A percentile compares a stretch with the other conserved stretches of the same genome.
Evolutionary conservation across 2,888 invertebrate genomes (phyloP).

Genomic region (Orthosia gracilis): DNA sequence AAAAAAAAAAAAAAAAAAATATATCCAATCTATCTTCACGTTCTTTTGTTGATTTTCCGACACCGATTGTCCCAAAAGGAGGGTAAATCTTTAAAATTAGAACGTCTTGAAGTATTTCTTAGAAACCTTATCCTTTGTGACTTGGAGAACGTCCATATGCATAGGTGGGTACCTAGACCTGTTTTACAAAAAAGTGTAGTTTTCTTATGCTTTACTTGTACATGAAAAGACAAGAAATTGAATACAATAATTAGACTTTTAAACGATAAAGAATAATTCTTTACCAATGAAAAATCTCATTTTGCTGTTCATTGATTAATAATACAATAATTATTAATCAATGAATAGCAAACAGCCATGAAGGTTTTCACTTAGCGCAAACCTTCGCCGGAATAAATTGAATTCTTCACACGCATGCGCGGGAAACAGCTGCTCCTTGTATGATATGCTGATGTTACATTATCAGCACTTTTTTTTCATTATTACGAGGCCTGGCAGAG

Average conservation of each 20-base stretch:
- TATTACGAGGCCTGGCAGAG: constrained; percentile 28
- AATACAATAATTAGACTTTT: background rate
- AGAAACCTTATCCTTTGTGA: constrained; percentile 97
- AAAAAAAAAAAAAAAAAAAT: no score
- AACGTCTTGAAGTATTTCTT: constrained; percentile 99
- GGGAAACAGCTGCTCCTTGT: constrained; percentile 20
- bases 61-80: no score
- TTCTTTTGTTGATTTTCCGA: no score
- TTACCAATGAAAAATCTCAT: no score
- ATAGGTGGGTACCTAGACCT: background rate
- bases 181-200: background rate
- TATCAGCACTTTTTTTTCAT: constrained; percentile 26
- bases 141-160: constrained; percentile 97
- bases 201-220: background rate
- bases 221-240: background rate
- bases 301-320: no score
- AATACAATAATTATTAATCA: constrained; percentile 13
- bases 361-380: constrained; percentile 35
- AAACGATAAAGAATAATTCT: constrained; percentile 14
- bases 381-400: constrained; percentile 41
- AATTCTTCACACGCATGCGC: constrained; percentile 40
- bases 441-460: constrained; percentile 34
- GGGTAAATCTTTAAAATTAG: constrained; percentile 84
- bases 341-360: constrained; percentile 38
- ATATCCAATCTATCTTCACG: no score